Base-by-base conservation (phyloP, 2,888 invertebrate species). In the Spialia ferax region DNA sequence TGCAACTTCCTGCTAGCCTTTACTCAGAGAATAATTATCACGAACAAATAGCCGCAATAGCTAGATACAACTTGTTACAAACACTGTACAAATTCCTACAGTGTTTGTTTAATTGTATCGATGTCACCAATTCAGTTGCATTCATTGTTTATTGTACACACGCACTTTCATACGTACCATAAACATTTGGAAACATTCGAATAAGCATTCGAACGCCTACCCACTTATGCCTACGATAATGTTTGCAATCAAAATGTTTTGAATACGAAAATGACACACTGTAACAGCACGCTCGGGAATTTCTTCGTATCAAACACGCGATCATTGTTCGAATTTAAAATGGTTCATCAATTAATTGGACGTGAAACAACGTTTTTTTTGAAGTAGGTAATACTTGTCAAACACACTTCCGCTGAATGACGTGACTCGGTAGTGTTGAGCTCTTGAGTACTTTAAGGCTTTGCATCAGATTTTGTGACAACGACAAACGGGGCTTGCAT, bases 241-340 rank as follows among this genome's bases (percentile, higher is more conserved):
- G 26, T 52, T 52, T 26, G 52, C 52, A 59, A 59, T 65, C 65
- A 52, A 59, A 35, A 52, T 65, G 59, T 64, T 57, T 32, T 50
- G 65, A 59, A 65, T 65, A 59, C 50, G 52, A 52, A 65, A 59
- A 32, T 57, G 64, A 57, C 50, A 48, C 57, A 64, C 22, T 50
- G 35, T 48, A 50, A 35, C 15, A 52, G n/a, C 15, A 52, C 48
- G 48, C 32, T 48, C 63, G 45, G 32, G 29, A 56, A 55, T 50
- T 59, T 57, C 52, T 69, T 57, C 63, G 54, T 54, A 52, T 68
- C 71, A 71, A 70, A 70, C 72, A 70, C 48, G 63, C 65, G 60
- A 71, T 70, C 62, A 63, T 71, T 68, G n/a, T 61, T 68, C 69
- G 57, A 65, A 70, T 70, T 65, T 69, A 65, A 66, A 63, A 45